A percentile compares a stretch with the other conserved stretches of the same genome.
phyloP scores from a whole-genome alignment of 2,888 invertebrate species.

The Agrochola macilenta region DNA sequence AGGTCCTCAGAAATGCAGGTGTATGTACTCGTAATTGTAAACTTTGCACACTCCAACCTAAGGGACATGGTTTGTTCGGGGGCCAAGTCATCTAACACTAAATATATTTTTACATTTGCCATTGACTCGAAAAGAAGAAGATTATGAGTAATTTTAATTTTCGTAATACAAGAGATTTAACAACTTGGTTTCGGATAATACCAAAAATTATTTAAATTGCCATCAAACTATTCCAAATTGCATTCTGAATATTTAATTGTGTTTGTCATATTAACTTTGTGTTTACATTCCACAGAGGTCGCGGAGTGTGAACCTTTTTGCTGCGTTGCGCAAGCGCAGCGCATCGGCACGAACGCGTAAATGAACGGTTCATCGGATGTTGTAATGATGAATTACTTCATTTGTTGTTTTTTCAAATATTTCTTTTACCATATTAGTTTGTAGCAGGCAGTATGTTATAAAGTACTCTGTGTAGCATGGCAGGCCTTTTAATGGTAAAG shows the following conservation, averaged over 20 bases:
- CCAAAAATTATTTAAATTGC: constrained; percentile 24
- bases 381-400: constrained; percentile 57
- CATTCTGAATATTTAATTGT: constrained; percentile 50
- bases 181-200: not conserved
- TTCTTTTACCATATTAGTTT: not conserved
- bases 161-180: not conserved
- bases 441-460: not conserved
- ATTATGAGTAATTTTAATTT: not conserved
- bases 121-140: not conserved
- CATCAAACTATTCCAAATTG: constrained; percentile 32
- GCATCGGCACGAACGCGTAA: constrained; percentile 43
- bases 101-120: not conserved
- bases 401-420: constrained; percentile 40
- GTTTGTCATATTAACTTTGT: constrained; percentile 42
- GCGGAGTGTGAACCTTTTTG: constrained; percentile 58
- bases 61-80: not conserved
- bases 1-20: too few species aligned
- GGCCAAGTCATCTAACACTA: not conserved
- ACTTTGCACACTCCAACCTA: too few species aligned
- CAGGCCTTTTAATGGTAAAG: constrained; percentile 2
- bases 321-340: constrained; percentile 49
- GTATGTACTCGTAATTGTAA: too few species aligned
- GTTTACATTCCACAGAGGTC: constrained; percentile 63
- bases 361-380: constrained; percentile 59
- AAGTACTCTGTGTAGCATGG: not conserved